Conservation (phyloP, 2,797 vertebrate genomes). For the Tokudaia muenninki region DNA sequence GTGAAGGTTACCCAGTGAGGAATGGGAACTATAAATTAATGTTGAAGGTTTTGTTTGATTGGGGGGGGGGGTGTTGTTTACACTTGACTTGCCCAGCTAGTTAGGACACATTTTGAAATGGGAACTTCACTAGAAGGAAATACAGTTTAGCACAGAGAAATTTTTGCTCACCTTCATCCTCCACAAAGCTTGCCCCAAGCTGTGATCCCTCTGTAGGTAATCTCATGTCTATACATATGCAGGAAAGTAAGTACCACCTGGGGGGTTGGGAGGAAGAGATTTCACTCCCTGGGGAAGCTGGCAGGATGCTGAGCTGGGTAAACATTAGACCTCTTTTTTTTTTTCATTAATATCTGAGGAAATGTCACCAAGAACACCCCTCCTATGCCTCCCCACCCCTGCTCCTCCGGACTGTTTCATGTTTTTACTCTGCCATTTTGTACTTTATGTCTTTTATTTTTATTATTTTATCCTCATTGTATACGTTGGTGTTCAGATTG, state of each 20-base stretch:
- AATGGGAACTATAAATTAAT: rapidly evolving
- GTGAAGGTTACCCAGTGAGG: not conserved
- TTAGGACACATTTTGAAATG: not conserved
- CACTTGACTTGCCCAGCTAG: not conserved
- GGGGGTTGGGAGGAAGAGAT: no score
- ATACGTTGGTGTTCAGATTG: constrained; percentile 52
- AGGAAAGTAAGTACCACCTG: not conserved
- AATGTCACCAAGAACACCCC: not conserved
- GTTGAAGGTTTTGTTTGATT: not conserved
- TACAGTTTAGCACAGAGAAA: not conserved
- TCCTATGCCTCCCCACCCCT: not conserved
- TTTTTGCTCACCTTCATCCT: not conserved
- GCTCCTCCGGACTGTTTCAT: not conserved
- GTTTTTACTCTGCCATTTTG: not conserved
- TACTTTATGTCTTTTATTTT: constrained; percentile 67
- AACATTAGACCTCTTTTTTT: not conserved
- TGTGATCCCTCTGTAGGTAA: not conserved
- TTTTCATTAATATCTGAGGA: constrained; percentile 10
- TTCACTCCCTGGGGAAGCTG: not conserved
- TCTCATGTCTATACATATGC: not conserved
- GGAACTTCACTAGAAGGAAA: not conserved
- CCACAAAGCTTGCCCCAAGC: not conserved
- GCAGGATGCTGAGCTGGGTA: not conserved
- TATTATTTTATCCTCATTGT: constrained; percentile 72
- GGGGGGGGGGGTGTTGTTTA: not conserved